Evolutionary conservation across 2,113 vertebrate species (phyloP), one percentile per base, ranked within the genome.

Genomic region (Neolamprologus longior): DNA sequence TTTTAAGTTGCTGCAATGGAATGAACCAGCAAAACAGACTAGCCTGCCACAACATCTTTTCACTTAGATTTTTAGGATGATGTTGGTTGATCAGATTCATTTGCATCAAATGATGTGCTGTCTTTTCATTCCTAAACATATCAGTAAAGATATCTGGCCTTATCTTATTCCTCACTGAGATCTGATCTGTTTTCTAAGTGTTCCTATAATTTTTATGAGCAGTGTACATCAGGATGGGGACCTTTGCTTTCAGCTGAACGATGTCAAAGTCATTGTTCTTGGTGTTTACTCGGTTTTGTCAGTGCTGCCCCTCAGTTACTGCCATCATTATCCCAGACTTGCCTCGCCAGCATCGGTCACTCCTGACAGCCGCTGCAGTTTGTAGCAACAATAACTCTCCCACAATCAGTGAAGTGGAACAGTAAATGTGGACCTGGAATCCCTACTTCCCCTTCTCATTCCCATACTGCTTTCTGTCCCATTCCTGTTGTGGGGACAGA

Each of bases 311-410:
- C 68, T 28, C 73, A 37, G 17, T 37, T 21, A 42, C 33, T 58
- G 47, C 31, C 52, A 28, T 8, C 86, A 86, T 92, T 85, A 40
- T 83, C 68, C 50, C 53, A 53, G 87, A 84, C 71, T 80, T 76
- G 57, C 53, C 54, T 50, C 82, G 76, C 85, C 87, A 82, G 82
- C 83, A 80, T 54, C 40, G 47, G 57, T 78, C 47, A 73, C 83
- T 61, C 57, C 82, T 42, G 55, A 85, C 81, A 71, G 85, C 55
- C 47, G 86, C 84, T 82, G 61, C 83, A 81, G 63, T 42, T 81
- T 88, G 86, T 54, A 80, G 86, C 93, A 91, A 93, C 91, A 94
- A 92, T 85, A 92, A 94, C 93, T 94, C 92, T 94, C 95, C 93
- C 94, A 95, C 94, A 94, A 85, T 89, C 86, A 87, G 63, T 61